These are phyloP conservation scores for Alviniconcha marisindica DNA, from an alignment of 1,140 invertebrate genomes.

Conservation along the genomic window DNA sequence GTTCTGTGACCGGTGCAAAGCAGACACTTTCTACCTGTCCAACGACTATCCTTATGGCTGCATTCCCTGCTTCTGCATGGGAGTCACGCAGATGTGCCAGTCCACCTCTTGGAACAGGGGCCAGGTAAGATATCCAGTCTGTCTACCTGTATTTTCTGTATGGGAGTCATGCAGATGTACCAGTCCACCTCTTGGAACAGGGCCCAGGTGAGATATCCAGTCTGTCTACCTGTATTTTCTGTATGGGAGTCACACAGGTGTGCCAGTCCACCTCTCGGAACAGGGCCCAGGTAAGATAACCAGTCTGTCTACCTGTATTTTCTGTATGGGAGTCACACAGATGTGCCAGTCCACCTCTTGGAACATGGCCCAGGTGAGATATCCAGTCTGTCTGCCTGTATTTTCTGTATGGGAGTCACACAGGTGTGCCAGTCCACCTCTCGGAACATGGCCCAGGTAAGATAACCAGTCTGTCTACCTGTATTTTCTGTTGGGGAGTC, in stretches of 20 bases:
- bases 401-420: conserved; percentile 75
- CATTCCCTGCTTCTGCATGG: conserved; percentile 74
- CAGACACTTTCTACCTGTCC: conserved; percentile 68
- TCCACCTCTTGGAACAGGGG: conserved; percentile 69
- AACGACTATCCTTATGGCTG: conserved; percentile 68
- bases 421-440: conserved; percentile 67
- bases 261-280: conserved; percentile 71
- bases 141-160: too few relatives aligned
- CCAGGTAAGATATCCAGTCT: conserved; percentile 64
- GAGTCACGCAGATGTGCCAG: conserved; percentile 68
- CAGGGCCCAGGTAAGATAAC: conserved; percentile 65
- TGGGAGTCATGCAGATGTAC: conserved; percentile 69
- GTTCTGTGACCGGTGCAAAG: conserved; percentile 64
- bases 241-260: conserved; percentile 70
- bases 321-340: conserved; percentile 73
- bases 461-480: too few relatives aligned
- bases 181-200: conserved; percentile 69
- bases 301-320: too few relatives aligned
- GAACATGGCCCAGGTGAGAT: conserved; percentile 67
- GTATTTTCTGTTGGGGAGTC: conserved; percentile 75
- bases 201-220: conserved; percentile 64
- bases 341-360: conserved; percentile 69
- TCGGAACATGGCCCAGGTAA: conserved; percentile 69
- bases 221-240: too few relatives aligned
- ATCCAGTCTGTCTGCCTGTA: too few relatives aligned